Evolutionary conservation across 2,113 vertebrate species (phyloP).

Genomic region (Mormoops blainvillei): DNA sequence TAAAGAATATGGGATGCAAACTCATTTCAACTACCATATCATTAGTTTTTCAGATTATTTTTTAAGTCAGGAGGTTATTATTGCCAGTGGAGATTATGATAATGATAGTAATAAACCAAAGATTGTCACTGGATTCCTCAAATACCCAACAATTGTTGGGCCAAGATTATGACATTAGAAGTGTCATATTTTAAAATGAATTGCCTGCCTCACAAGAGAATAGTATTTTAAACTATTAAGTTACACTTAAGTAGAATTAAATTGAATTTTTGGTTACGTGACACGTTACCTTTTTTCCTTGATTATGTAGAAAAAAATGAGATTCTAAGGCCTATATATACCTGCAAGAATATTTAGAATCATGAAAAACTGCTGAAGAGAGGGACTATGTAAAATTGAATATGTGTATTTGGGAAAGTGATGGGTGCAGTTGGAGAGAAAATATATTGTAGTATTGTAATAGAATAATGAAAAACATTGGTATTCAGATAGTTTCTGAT

Average conservation of each 20-base stretch:
- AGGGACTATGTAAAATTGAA: neutral
- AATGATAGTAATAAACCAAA: constrained; percentile 34
- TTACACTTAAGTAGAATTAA: constrained; percentile 14
- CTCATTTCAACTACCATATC: constrained; percentile 1
- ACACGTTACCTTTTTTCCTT: neutral
- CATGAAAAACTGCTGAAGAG: neutral
- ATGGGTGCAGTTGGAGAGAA: neutral
- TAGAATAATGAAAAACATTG: neutral
- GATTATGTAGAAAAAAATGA: neutral
- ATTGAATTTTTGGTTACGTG: neutral
- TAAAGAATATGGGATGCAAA: neutral
- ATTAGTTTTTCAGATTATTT: neutral
- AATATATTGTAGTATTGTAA: neutral
- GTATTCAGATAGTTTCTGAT: neutral
- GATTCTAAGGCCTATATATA: neutral
- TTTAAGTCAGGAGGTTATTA: neutral
- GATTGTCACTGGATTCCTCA: constrained; percentile 36
- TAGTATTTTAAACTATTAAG: constrained; percentile 6
- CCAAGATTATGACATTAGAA: constrained; percentile 3
- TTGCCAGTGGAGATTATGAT: neutral
- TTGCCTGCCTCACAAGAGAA: neutral
- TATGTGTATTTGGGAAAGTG: neutral
- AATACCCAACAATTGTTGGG: neutral
- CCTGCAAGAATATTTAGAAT: constrained; percentile 23
- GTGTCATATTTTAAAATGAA: constrained; percentile 28